Conservation (phyloP, 2,797 vertebrate genomes). For the Heliangelus exortis region DNA sequence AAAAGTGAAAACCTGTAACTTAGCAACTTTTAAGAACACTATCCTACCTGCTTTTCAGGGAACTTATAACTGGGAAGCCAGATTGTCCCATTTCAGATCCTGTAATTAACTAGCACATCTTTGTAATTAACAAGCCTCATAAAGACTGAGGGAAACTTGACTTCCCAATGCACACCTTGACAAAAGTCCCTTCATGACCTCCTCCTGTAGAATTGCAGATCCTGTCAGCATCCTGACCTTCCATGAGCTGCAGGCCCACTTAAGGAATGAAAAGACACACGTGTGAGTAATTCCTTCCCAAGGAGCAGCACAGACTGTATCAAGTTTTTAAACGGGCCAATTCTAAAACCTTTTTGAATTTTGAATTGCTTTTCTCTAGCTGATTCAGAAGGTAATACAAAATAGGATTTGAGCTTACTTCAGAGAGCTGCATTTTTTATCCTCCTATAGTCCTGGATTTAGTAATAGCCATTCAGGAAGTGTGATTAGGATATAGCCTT, state of each 20-base stretch:
- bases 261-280: rapidly evolving
- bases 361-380: neutral
- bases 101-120: neutral
- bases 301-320: neutral
- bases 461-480: rapidly evolving
- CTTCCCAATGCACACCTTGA: neutral
- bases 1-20: rapidly evolving
- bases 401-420: neutral
- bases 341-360: neutral
- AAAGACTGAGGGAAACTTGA: neutral
- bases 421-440: neutral
- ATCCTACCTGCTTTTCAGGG: neutral
- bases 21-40: neutral
- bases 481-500: neutral
- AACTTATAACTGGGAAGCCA: neutral
- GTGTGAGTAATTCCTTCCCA: neutral
- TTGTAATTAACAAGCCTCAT: neutral
- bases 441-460: rapidly evolving
- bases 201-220: neutral
- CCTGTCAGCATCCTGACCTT: neutral
- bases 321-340: neutral
- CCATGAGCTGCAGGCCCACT: neutral
- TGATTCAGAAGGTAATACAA: neutral
- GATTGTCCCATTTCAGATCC: neutral
- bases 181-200: neutral